Percentiles rank a stretch among this genome's conserved stretches.
Conservation (phyloP, 2,797 vertebrate genomes). For the Garrulus glandarius region DNA sequence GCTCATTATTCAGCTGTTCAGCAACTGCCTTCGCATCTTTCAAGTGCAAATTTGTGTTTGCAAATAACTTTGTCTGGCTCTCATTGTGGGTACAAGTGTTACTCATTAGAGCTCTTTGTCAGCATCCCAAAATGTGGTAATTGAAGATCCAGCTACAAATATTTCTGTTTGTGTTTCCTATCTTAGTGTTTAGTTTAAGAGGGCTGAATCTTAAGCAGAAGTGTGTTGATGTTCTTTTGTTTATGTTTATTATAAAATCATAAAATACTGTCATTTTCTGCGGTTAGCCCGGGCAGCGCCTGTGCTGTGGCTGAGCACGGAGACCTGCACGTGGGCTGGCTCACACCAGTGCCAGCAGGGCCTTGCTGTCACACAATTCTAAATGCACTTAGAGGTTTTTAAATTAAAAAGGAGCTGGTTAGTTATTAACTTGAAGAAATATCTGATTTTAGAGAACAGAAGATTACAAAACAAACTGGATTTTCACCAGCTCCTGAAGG, state of each 20-base stretch:
- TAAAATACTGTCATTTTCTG: neutral
- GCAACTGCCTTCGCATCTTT: neutral
- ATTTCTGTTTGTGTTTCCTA: neutral
- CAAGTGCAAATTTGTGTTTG: conserved; percentile 25
- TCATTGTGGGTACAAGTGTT: conserved; percentile 25
- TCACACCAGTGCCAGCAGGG: neutral
- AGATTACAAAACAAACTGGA: conserved; percentile 55
- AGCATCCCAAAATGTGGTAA: neutral
- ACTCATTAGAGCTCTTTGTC: conserved; percentile 13
- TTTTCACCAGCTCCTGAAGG: conserved; percentile 56
- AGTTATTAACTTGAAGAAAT: conserved; percentile 67
- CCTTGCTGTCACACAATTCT: conserved; percentile 11
- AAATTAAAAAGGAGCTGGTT: conserved; percentile 58
- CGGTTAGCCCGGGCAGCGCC: neutral
- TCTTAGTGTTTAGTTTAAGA: neutral
- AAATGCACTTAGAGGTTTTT: conserved; percentile 33
- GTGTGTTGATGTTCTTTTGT: neutral
- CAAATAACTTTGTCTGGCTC: neutral
- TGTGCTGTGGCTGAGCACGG: neutral
- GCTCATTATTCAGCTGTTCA: neutral
- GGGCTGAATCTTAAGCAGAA: neutral
- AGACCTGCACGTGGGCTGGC: neutral
- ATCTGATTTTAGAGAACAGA: conserved; percentile 59
- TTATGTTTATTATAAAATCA: neutral
- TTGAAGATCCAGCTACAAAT: neutral